Conservation (phyloP, 2,113 vertebrate genomes). For the Pollachius pollachius region DNA sequence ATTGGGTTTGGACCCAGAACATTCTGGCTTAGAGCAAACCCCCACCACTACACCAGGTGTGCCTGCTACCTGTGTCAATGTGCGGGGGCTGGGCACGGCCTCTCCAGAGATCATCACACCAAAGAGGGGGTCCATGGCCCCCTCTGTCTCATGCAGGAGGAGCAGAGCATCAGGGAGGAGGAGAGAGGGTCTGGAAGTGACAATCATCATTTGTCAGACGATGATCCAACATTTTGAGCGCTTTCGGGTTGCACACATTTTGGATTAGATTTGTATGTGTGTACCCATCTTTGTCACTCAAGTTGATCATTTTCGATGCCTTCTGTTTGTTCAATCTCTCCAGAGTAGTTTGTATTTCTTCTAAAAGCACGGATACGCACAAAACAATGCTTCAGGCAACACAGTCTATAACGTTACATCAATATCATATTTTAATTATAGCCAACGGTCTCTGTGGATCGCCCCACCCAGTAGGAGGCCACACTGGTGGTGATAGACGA, state of each 20-base stretch:
- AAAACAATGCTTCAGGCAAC: neutral
- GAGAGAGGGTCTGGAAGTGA: slow-evolving; percentile 42
- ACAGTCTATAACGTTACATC: neutral
- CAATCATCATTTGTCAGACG: neutral
- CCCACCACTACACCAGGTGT: no score
- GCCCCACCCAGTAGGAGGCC: slow-evolving; percentile 78
- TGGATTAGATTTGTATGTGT: neutral
- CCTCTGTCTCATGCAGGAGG: slow-evolving; percentile 54
- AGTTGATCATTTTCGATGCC: slow-evolving; percentile 61
- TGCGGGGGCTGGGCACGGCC: slow-evolving; percentile 49
- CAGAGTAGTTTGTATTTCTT: slow-evolving; percentile 77
- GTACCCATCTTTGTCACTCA: slow-evolving; percentile 63
- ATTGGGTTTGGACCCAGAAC: no score
- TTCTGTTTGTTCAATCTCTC: slow-evolving; percentile 61
- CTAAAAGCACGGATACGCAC: slow-evolving; percentile 53
- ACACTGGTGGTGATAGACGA: slow-evolving; percentile 83
- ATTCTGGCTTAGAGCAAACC: no score
- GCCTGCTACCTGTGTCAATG: slow-evolving; percentile 53
- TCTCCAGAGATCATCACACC: slow-evolving; percentile 53
- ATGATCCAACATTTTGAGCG: neutral
- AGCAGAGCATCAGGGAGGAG: slow-evolving; percentile 48
- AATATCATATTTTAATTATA: neutral
- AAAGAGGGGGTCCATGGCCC: slow-evolving; percentile 67
- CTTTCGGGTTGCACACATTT: neutral
- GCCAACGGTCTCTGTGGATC: neutral